phyloP scores from a whole-genome alignment of 1,140 invertebrate species.

The Phocides pigmalion region DNA sequence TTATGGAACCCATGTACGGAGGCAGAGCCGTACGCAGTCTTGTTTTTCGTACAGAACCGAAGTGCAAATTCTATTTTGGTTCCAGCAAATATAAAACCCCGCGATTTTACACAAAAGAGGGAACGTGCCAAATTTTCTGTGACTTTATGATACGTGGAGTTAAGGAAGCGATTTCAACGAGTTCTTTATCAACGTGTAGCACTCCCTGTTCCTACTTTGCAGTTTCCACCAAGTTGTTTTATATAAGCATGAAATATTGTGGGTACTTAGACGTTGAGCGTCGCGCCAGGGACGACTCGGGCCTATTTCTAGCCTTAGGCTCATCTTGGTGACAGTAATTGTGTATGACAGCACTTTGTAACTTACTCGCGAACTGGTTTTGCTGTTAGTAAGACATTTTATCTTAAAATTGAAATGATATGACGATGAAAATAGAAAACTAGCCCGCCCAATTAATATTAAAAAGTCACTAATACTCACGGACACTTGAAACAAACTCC shows the following conservation, averaged over 20 bases:
- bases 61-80: not conserved
- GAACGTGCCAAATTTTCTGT: not conserved
- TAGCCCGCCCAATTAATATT: too few relatives aligned
- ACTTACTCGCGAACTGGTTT: not conserved
- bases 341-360: not conserved
- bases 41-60: not conserved
- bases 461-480: too few relatives aligned
- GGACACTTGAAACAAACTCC: too few relatives aligned
- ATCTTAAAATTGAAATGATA: not conserved
- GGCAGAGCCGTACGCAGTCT: too few relatives aligned
- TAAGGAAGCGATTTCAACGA: conserved; percentile 36
- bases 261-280: conserved; percentile 9
- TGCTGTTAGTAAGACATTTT: not conserved
- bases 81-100: not conserved
- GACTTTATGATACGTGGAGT: not conserved
- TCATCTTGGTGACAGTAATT: conserved; percentile 8
- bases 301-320: not conserved
- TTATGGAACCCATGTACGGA: too few relatives aligned
- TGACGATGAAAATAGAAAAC: too few relatives aligned
- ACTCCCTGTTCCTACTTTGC: conserved; percentile 47
- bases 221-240: conserved; percentile 55
- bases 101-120: not conserved
- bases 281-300: not conserved
- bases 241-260: conserved; percentile 68
- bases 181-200: conserved; percentile 57